Evolutionary conservation across 2,797 vertebrate species (phyloP), one percentile per base, ranked within the genome.

Genomic region (Cercopithecus neglectus): DNA sequence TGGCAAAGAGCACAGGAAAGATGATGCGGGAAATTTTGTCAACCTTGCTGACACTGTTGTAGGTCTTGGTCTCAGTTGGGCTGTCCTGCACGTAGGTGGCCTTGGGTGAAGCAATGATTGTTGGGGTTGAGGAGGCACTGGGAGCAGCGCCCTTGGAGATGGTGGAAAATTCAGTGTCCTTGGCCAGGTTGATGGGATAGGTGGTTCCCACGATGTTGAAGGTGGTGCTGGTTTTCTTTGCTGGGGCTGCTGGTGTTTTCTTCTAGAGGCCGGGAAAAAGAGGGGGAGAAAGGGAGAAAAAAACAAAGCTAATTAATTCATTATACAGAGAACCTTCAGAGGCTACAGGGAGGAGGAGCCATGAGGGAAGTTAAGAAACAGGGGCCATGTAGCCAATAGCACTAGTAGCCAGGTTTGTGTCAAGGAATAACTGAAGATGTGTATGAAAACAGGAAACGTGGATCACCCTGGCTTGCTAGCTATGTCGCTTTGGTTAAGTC

Each of bases 11-110:
- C 91, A 99, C 99, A 1, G 99, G 99, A 98, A 99, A 99, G 98
- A 99, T 99, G 93, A 99, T 99, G 98, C 99, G 99, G 0, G 99
- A 99, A 98, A 99, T 99, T 99, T 99, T 99, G 99, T 99, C 99
- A 98, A 99, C 99, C 99, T 99, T 99, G 99, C 99, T 99, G 99
- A 99, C 99, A 0, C 99, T 99, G 98, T 99, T 99, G 99, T 99
- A 99, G 50, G 99, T 99, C 98, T 99, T 99, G 97, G 99, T 99
- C 94, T 99, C 99, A 41, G 98, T 98, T 0, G 99, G 97, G 96
- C 99, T 99, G 91, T 99, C 99, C 41, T 99, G 99, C 98, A 99
- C 98, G 64, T 98, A 99, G 82, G 99, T 99, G 72, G 99, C 94
- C 95, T 99, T 99, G 3, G 99, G 98, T 3, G 99, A 98, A 19